Evolutionary conservation across 2,888 invertebrate genomes (phyloP).

Genomic region (Orchesella flavescens): DNA sequence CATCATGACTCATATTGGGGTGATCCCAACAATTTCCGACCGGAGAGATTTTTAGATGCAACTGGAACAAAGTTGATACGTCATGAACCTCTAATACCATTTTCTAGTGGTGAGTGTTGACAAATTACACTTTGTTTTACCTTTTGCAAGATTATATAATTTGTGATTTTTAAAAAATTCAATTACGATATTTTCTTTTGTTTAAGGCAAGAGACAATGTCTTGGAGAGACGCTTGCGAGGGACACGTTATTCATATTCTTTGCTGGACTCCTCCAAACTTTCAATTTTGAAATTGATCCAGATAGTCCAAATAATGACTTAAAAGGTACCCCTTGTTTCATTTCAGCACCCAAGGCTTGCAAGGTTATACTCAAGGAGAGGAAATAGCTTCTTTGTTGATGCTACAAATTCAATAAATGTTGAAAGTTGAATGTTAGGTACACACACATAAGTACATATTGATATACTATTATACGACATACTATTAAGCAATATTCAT

Average conservation of each 20-base stretch:
- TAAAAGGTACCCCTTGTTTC: conserved; percentile 52
- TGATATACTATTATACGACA: too few relatives aligned
- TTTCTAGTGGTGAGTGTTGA: conserved; percentile 53
- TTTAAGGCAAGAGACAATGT: conserved; percentile 59
- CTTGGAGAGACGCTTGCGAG: conserved; percentile 67
- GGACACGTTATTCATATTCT: conserved; percentile 64
- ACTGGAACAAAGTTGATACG: conserved; percentile 58
- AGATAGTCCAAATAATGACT: conserved; percentile 28
- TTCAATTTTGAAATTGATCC: conserved; percentile 64
- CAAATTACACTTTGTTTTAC: background rate
- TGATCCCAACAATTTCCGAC: conserved; percentile 66
- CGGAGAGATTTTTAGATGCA: conserved; percentile 67
- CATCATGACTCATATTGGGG: conserved; percentile 67
- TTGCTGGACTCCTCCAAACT: conserved; percentile 61
- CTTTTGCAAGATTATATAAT: too few relatives aligned
- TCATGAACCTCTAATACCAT: conserved; percentile 65
- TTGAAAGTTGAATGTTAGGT: too few relatives aligned
- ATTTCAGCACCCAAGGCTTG: conserved; percentile 61
- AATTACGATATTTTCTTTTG: background rate
- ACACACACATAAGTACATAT: too few relatives aligned
- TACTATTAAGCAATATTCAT: too few relatives aligned
- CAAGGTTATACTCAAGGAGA: conserved; percentile 57
- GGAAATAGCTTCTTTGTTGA: conserved; percentile 8
- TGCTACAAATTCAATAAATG: too few relatives aligned
- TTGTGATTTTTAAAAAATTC: background rate